Percentiles rank a stretch among this genome's conserved stretches.
phyloP scores from a whole-genome alignment of 2,797 vertebrate genomes.

The Champsocephalus gunnari region DNA sequence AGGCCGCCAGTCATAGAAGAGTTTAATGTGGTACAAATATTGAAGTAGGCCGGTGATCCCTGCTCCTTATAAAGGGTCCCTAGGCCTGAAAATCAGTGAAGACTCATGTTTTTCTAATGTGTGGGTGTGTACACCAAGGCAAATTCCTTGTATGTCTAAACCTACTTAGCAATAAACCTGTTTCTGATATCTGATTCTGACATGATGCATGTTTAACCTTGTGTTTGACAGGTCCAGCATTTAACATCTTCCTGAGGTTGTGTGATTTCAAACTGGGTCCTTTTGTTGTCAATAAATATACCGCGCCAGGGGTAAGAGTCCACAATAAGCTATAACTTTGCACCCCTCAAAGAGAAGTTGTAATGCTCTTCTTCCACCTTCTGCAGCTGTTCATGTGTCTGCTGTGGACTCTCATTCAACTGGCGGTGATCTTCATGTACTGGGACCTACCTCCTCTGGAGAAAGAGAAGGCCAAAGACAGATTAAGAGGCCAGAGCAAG shows the following conservation, averaged over 20 bases:
- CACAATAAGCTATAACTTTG: neutral
- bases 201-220: neutral
- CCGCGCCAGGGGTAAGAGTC: conserved; percentile 87
- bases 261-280: conserved; percentile 87
- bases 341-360: neutral
- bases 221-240: conserved; percentile 84
- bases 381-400: conserved; percentile 88
- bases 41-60: too few relatives aligned
- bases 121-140: too few relatives aligned
- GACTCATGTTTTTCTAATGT: neutral
- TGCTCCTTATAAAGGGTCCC: too few relatives aligned
- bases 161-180: too few relatives aligned
- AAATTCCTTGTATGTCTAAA: too few relatives aligned
- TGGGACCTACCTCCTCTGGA: conserved; percentile 81
- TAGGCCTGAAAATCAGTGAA: too few relatives aligned
- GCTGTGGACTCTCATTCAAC: conserved; percentile 87
- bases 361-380: neutral
- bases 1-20: too few relatives aligned
- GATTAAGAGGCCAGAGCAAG: neutral
- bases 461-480: conserved; percentile 16
- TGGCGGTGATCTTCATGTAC: conserved; percentile 86
- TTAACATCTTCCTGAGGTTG: conserved; percentile 89
- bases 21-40: too few relatives aligned
- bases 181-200: too few relatives aligned
- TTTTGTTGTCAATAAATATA: conserved; percentile 88